Percentiles rank a stretch among this genome's conserved stretches.
Evolutionary conservation across 2,888 invertebrate species (phyloP).

Genomic region (Agrotis segetum): DNA sequence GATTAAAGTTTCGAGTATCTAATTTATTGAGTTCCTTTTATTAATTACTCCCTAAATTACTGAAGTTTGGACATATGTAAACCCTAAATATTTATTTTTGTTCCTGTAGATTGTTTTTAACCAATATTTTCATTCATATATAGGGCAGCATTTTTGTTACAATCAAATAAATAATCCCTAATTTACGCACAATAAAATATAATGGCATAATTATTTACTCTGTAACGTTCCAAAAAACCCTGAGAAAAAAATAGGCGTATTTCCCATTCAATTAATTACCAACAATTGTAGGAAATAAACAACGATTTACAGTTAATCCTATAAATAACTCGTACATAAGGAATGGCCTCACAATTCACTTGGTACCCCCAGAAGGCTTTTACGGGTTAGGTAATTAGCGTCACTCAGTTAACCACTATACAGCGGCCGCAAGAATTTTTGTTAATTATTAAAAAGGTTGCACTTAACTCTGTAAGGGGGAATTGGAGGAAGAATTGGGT

Average conservation of each 20-base stretch:
- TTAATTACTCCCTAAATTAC: no score
- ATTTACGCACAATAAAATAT: conserved; percentile 1
- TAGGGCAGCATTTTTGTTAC: no score
- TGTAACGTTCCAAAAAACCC: conserved; percentile 3
- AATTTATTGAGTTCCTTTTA: no score
- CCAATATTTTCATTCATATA: neutral
- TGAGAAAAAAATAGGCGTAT: conserved; percentile 35
- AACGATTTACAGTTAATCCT: conserved; percentile 74
- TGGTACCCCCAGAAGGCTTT: conserved; percentile 83
- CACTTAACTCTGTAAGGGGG: conserved; percentile 81
- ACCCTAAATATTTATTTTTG: no score
- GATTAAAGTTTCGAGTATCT: neutral
- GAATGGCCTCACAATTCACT: conserved; percentile 82
- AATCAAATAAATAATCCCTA: neutral
- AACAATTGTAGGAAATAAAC: conserved; percentile 72
- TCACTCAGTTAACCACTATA: conserved; percentile 90
- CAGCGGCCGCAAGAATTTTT: conserved; percentile 83
- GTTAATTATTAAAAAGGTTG: conserved; percentile 90
- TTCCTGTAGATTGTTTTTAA: no score
- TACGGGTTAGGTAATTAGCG: conserved; percentile 89
- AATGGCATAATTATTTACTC: neutral
- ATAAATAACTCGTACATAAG: conserved; percentile 78
- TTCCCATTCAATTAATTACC: conserved; percentile 52
- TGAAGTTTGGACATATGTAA: no score
- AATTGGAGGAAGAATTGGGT: conserved; percentile 30